Evolutionary conservation across 2,113 vertebrate genomes (phyloP).

Genomic region (Platysternon megacephalum): DNA sequence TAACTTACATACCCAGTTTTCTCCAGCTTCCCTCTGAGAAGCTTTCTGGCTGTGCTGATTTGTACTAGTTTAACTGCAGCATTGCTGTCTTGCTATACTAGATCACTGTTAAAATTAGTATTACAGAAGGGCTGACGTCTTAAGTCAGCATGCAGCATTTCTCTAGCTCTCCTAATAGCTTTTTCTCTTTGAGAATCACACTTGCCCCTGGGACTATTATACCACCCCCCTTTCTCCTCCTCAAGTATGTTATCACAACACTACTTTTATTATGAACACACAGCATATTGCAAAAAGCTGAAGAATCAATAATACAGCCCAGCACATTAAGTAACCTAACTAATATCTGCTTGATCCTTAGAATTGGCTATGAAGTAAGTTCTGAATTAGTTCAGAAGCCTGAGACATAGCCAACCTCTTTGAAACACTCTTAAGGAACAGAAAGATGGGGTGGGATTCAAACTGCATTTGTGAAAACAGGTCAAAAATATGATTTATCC

Average conservation of each 20-base stretch:
- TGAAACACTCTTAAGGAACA: background rate
- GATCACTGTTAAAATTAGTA: too few relatives aligned
- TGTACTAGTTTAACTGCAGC: background rate
- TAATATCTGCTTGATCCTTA: background rate
- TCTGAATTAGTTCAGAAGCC: background rate
- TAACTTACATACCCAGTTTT: background rate
- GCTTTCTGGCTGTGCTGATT: background rate
- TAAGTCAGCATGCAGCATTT: background rate
- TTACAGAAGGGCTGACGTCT: background rate
- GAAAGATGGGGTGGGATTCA: background rate
- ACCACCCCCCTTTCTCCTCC: too few relatives aligned
- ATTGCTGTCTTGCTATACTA: background rate
- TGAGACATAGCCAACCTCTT: background rate
- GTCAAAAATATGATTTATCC: background rate
- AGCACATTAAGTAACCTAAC: background rate
- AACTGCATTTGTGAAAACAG: background rate
- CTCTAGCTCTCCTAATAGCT: background rate
- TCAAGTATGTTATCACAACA: background rate
- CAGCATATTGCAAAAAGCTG: background rate
- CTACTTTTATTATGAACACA: background rate
- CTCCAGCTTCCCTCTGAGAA: background rate
- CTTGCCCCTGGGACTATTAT: too few relatives aligned
- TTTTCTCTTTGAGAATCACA: background rate
- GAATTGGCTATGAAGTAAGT: too few relatives aligned
- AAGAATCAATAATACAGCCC: background rate